Evolutionary conservation across 2,888 invertebrate genomes (phyloP).

Genomic region (Euplagia quadripunctaria): DNA sequence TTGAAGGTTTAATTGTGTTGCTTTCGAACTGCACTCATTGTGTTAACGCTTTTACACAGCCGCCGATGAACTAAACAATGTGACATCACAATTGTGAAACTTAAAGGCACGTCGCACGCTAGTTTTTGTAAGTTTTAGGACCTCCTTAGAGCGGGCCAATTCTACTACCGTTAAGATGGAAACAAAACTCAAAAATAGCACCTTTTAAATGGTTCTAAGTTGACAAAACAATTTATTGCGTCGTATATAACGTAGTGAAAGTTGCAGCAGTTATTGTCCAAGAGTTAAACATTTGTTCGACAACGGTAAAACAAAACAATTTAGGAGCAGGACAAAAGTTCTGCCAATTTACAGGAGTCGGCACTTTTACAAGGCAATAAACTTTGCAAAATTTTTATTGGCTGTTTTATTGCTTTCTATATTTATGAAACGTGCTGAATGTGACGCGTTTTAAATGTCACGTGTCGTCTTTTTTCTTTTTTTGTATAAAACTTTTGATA

Average conservation of each 20-base stretch:
- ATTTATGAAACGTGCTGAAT: slow-evolving; percentile 52
- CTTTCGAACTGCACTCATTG: slow-evolving; percentile 66
- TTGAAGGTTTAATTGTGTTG: slow-evolving; percentile 73
- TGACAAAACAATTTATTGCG: slow-evolving; percentile 80
- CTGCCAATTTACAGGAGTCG: slow-evolving; percentile 76
- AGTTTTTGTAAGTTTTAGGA: slow-evolving; percentile 69
- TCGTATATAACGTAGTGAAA: slow-evolving; percentile 85
- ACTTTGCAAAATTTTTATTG: slow-evolving; percentile 76
- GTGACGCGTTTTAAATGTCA: slow-evolving; percentile 33
- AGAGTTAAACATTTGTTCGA: slow-evolving; percentile 51
- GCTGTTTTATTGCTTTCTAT: slow-evolving; percentile 54
- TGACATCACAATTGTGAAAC: slow-evolving; percentile 71
- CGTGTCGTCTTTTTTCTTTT: slow-evolving; percentile 10
- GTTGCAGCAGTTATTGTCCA: slow-evolving; percentile 73
- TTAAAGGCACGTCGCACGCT: slow-evolving; percentile 71
- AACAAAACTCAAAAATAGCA: slow-evolving; percentile 70
- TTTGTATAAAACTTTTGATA: too few relatives aligned
- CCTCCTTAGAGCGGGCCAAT: slow-evolving; percentile 68
- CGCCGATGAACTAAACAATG: slow-evolving; percentile 65
- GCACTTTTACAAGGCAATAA: slow-evolving; percentile 72
- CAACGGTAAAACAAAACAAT: slow-evolving; percentile 79
- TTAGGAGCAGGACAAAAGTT: slow-evolving; percentile 63
- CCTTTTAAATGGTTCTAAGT: slow-evolving; percentile 62
- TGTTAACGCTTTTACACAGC: slow-evolving; percentile 67
- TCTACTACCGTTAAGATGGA: slow-evolving; percentile 82